Evolutionary conservation across 2,113 vertebrate species (phyloP), one percentile per base, ranked within the genome.

Genomic region (Microcebus ravelobensis): DNA sequence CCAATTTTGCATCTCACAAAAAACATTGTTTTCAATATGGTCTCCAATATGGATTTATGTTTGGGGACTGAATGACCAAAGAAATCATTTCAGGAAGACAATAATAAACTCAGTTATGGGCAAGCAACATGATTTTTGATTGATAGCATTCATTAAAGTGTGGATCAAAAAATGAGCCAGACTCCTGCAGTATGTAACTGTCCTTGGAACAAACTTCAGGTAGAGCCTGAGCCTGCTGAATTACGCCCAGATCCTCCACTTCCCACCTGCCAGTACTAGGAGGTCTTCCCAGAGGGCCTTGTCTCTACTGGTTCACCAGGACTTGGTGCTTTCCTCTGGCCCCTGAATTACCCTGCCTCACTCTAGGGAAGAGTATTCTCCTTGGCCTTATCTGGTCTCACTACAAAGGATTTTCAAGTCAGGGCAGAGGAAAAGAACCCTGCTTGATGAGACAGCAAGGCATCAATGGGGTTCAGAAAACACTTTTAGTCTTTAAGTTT

Each of bases 71-170:
- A 67, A 85, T 27, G 52, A 81, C 50, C 84, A 82, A 96, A 95
- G 57, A 95, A 96, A 95, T 86, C 36, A 81, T 92, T 96, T 92
- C 59, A 92, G 84, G 76, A 96, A 94, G 59, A 95, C 59, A 96
- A 95, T 34, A 93, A 81, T 97, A 97, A 96, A 96, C 93, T 83
- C 29, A 23, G 76, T 90, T 97, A 89, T 85, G 70, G 55, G n/a
- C 83, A 96, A 94, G 48, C 48, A 82, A 81, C 45, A 95, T 88
- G n/a, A 14, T 73, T 96, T 79, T 95, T 96, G 90, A 97, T 97
- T 88, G 87, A 97, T 91, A 94, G 34, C 70, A 92, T 95, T 95
- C 77, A 96, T 97, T 96, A 95, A 87, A 96, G 59, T 86, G 65
- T 96, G 84, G 57, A 84, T 39, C 87, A 96, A 84, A 63, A 77